These are phyloP conservation scores for Bovichtus diacanthus DNA, from an alignment of 2,797 vertebrate genomes.

Conservation along the genomic window DNA sequence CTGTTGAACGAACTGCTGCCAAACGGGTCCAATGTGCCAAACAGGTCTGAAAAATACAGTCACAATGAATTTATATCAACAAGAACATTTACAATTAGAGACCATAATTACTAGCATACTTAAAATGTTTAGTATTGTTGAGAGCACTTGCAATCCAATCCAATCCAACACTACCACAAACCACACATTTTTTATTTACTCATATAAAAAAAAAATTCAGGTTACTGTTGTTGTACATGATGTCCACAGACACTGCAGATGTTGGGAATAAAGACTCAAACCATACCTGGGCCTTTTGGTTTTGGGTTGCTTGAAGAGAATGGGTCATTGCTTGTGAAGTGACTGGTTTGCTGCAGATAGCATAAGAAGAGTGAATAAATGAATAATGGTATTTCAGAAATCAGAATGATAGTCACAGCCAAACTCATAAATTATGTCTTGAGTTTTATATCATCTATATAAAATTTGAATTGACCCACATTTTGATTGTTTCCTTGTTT, in stretches of 20 bases:
- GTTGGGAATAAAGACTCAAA: background rate
- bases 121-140: slow-evolving; percentile 1
- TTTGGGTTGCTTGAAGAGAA: slow-evolving; percentile 90
- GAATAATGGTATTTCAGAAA: too few relatives aligned
- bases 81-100: background rate
- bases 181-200: background rate
- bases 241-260: background rate
- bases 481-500: background rate
- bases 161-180: background rate
- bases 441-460: background rate
- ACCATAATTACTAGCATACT: background rate
- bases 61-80: background rate
- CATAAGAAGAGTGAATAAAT: background rate
- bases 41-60: slow-evolving; percentile 86
- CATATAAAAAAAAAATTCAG: too few relatives aligned
- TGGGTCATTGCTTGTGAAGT: slow-evolving; percentile 91
- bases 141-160: background rate
- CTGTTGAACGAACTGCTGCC: slow-evolving; percentile 90
- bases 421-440: background rate
- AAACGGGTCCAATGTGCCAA: slow-evolving; percentile 94
- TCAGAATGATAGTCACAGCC: too few relatives aligned
- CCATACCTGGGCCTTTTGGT: slow-evolving; percentile 92
- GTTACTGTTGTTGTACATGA: too few relatives aligned
- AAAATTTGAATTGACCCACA: background rate
- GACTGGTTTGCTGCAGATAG: slow-evolving; percentile 84